These are phyloP conservation scores for Okapia johnstoni DNA, from an alignment of 2,113 vertebrate genomes.

Conservation along the genomic window DNA sequence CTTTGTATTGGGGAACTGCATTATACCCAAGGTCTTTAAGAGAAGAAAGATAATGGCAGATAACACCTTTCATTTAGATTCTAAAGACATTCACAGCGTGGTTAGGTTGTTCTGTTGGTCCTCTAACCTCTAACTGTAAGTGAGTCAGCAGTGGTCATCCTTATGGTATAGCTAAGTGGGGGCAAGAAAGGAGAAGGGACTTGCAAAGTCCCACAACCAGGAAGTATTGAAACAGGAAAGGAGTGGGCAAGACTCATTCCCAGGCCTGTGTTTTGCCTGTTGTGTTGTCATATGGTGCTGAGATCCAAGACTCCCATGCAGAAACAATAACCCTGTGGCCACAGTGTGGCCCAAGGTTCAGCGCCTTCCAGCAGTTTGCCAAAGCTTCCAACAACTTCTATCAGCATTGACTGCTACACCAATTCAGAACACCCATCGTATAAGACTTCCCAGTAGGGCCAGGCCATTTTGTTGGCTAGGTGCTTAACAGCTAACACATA, in stretches of 20 bases:
- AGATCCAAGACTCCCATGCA: too few species aligned
- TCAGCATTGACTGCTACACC: background rate
- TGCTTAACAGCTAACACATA: too few species aligned
- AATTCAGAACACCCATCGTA: background rate
- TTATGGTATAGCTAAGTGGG: too few species aligned
- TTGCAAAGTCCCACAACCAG: too few species aligned
- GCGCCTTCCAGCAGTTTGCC: background rate
- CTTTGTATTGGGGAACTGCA: background rate
- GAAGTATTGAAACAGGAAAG: too few species aligned
- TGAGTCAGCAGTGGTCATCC: too few species aligned
- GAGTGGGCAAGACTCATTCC: background rate
- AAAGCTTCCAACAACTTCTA: background rate
- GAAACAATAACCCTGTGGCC: background rate
- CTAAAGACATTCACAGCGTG: background rate
- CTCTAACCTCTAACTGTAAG: rapidly evolving
- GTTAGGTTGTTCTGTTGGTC: background rate
- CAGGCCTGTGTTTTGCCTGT: background rate
- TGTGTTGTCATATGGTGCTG: rapidly evolving
- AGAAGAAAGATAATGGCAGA: background rate
- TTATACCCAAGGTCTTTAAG: background rate
- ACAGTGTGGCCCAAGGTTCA: background rate
- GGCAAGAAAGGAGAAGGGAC: background rate
- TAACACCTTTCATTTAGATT: background rate
- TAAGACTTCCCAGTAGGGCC: background rate
- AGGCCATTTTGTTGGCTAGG: background rate